Evolutionary conservation across 2,113 vertebrate species (phyloP), one percentile per base, ranked within the genome.

Genomic region (Anolis carolinensis): DNA sequence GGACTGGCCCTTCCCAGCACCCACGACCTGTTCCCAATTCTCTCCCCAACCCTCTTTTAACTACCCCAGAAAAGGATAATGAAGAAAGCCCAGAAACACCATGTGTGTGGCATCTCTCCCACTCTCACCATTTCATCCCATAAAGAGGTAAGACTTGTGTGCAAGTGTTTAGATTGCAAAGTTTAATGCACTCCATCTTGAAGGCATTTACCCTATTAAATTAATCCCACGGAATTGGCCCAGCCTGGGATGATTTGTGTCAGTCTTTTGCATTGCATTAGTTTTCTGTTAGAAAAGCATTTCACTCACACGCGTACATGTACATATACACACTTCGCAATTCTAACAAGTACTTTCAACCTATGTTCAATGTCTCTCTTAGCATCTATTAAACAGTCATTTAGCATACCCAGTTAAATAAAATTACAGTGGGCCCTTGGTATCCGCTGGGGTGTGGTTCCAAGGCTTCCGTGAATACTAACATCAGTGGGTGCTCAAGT

Each of bases 61-160:
- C 68, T 88, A 68, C 11, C 4, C 75, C 89, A 92, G 92, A 94
- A 84, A 10, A 72, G 91, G 92, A 92, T 93, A 90, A 92, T 74
- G 79, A 88, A 81, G 84, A 82, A 92, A 73, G 74, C 50, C 76
- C 89, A 85, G 77, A 82, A 48, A 85, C 92, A 79, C 70, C 75
- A 93, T 81, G 79, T 85, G n/a, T 88, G 88, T 94, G 94, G 86
- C 87, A 90, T 71, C 90, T 81, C 36, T 85, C 48, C 39, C 85
- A 39, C 50, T 87, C 84, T 76, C 90, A 91, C 92, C 94, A 88
- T 83, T 83, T 90, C 90, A 86, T 93, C 88, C 87, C 88, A 7
- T 32, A 73, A 90, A 79, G 59, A 89, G 34, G 18, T 87, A 90
- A 70, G 25, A 86, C 39, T 82, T 55, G 1, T 52, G 86, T 82